phyloP scores from a whole-genome alignment of 2,113 vertebrate species.

The Dromiciops gliroides region DNA sequence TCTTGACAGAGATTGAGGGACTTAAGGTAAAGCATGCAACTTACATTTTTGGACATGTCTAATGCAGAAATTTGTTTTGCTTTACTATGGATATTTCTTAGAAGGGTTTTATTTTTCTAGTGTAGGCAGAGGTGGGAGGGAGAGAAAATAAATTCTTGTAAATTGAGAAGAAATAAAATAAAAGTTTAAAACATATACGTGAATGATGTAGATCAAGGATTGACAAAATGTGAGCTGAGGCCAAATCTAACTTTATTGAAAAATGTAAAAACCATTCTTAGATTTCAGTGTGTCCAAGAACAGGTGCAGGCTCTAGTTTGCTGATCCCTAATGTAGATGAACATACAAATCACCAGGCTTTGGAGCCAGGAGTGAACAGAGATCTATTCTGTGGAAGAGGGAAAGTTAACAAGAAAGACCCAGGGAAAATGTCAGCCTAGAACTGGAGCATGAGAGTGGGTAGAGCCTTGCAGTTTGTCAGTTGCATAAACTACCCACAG shows the following conservation, averaged over 20 bases:
- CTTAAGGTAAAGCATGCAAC: background rate
- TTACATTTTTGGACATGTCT: background rate
- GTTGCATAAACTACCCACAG: conserved; percentile 39
- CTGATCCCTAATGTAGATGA: background rate
- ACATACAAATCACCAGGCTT: background rate
- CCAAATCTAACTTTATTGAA: background rate
- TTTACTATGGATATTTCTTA: background rate
- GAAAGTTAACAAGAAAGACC: conserved; percentile 56
- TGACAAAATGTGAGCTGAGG: background rate
- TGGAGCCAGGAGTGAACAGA: background rate
- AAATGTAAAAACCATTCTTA: background rate
- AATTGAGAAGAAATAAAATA: background rate
- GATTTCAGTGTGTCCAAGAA: background rate
- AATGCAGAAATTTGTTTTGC: background rate
- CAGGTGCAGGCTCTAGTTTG: background rate
- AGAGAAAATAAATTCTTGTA: background rate
- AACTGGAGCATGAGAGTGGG: background rate
- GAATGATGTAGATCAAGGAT: background rate
- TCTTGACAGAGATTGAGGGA: background rate
- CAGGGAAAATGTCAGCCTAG: conserved; percentile 8
- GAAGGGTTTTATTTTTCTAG: background rate
- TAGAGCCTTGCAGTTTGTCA: background rate
- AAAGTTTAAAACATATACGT: background rate
- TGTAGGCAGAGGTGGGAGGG: background rate
- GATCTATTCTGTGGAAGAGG: conserved; percentile 36